Evolutionary conservation across 2,113 vertebrate genomes (phyloP).

Genomic region (Rana temporaria): DNA sequence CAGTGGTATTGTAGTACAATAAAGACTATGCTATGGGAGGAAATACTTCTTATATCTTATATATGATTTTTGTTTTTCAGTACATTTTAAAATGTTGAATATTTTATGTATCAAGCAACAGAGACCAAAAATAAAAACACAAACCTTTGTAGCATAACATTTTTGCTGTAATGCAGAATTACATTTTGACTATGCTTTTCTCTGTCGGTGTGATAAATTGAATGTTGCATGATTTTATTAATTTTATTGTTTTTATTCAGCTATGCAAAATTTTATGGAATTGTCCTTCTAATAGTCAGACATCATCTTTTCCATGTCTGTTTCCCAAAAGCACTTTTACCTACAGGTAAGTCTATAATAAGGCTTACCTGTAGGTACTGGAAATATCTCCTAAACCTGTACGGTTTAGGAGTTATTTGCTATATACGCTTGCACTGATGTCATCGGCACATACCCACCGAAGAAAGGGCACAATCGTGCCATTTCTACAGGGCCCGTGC

Average conservation of each 20-base stretch:
- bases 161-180: neutral
- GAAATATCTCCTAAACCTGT: too few species aligned
- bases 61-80: neutral
- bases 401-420: too few species aligned
- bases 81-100: slow-evolving; percentile 2
- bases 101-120: neutral
- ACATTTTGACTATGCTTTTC: neutral
- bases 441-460: too few species aligned
- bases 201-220: neutral
- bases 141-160: neutral
- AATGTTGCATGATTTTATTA: neutral
- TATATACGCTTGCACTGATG: too few species aligned
- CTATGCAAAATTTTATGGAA: neutral
- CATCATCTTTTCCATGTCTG: neutral
- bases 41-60: neutral
- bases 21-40: neutral
- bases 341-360: too few species aligned
- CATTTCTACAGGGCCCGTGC: too few species aligned
- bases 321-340: neutral
- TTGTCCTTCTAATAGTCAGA: neutral
- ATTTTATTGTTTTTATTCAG: neutral
- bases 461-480: too few species aligned
- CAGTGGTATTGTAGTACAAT: neutral
- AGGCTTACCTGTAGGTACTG: too few species aligned
- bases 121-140: neutral